Evolutionary conservation across 2,113 vertebrate genomes (phyloP), one percentile per base, ranked within the genome.

Genomic region (Rhombomys opimus): DNA sequence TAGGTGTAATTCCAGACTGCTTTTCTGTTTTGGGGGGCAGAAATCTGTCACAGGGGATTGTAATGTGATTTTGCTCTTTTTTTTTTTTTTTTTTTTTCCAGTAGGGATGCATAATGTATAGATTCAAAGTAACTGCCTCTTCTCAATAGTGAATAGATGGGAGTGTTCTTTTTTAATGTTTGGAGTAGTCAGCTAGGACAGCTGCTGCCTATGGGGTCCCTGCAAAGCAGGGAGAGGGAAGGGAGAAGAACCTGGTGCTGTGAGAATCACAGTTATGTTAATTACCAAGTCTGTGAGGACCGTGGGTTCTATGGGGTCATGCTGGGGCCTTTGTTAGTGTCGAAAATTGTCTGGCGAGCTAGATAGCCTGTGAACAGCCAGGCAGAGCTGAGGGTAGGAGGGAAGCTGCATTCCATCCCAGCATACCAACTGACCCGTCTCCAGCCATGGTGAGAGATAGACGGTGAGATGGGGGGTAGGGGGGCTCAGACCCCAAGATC

Each of bases 101-200:
- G 61, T 57, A 95, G 38, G 52, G 78, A 89, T 94, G 77, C 52
- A 81, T 96, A 96, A 93, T 94, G 14, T 67, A 67, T 95, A 94
- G 63, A 57, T 96, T 96, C 92, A 67, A 96, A 95, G 96, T 94
- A 78, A 94, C 90, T 95, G 32, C 73, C 23, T 96, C 85, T 92
- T 96, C 61, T 88, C 72, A 13, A 75, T 18, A 92, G 95, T 87
- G 86, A 97, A 89, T 91, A 95, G 46, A 95, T 63, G 23, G 54
- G 50, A 96, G 10, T 92, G 61, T 93, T 93, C 41, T 90, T 96
- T 91, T 93, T 88, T 80, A 94, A 63, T 87, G 23, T 95, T 96
- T 96, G 61, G 50, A 92, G 95, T 92, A n/a, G 95, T 89, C 67
- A 97, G 61, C 67, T 65, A 73, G 85, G 67, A 81, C 46, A 95